A percentile compares a stretch with the other conserved stretches of the same genome.
Evolutionary conservation across 1,140 invertebrate genomes (phyloP).

Genomic region (Pollicipes pollicipes): DNA sequence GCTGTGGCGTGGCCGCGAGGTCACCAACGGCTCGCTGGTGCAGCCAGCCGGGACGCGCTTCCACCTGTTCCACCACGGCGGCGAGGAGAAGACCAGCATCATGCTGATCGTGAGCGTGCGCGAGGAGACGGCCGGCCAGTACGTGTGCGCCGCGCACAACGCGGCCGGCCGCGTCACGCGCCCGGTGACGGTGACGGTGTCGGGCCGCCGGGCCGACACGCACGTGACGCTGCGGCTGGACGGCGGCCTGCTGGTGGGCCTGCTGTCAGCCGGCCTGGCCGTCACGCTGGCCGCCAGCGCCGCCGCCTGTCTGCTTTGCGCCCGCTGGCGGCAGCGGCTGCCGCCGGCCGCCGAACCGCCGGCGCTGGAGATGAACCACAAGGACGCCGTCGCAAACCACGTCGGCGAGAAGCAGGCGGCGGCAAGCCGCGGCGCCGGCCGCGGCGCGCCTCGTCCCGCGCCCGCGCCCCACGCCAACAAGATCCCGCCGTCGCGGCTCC

Average conservation of each 20-base stretch:
- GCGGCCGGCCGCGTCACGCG: not conserved
- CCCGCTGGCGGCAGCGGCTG: not conserved
- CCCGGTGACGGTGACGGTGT: not conserved
- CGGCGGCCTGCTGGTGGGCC: not conserved
- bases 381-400: no score
- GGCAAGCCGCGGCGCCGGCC: no score
- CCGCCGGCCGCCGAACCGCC: not conserved
- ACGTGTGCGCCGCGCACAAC: not conserved
- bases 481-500: no score
- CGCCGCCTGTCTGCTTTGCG: not conserved
- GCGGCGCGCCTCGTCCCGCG: no score
- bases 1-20: conserved; percentile 30
- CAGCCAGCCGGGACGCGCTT: not conserved
- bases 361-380: not conserved
- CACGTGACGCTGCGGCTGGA: not conserved
- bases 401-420: no score
- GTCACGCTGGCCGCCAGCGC: not conserved
- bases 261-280: not conserved
- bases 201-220: not conserved
- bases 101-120: not conserved
- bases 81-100: not conserved
- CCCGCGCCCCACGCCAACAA: no score
- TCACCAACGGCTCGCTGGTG: conserved; percentile 26
- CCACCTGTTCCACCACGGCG: not conserved
- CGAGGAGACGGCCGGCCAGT: not conserved